Evolutionary conservation across 2,113 vertebrate genomes (phyloP), one percentile per base, ranked within the genome.

Genomic region (Laticauda colubrina): DNA sequence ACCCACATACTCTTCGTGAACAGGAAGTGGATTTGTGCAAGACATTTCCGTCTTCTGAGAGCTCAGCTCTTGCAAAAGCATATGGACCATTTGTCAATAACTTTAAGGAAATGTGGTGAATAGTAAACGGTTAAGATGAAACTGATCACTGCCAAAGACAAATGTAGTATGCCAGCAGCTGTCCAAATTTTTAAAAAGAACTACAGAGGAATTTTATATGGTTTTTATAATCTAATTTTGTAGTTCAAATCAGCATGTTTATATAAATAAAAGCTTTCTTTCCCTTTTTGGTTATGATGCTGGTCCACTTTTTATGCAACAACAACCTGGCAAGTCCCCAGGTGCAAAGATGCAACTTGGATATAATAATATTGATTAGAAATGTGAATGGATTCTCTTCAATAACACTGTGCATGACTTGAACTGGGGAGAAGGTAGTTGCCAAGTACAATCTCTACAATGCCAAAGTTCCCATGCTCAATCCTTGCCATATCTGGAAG

Each of bases 11-110:
- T 11, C 86, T 53, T 61, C 55, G n/a, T 75, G 75, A 54, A 86
- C 24, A 93, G 92, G 92, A 93, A 93, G 85, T 90, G 75, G 89
- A 56, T 85, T 93, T 45, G 23, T 59, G 69, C 88, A 59, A 85
- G 54, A n/a, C 12, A 45, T 56, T 93, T 93, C 88, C 75, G 43
- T 45, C 88, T 81, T 85, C 86, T n/a, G 29, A 34, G 24, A n/a
- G 88, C 54, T 85, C 51, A 5, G 88, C 29, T 89, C 53, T 90
- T 90, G 88, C 92, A 86, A 59, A 92, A 90, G 10, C 43, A 34
- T n/a, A 64, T 43, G 75, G 64, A 29, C 29, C 59, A 10, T 92
- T 85, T 92, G 88, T 69, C 87, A 92, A 89, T 54, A 57, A 57
- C 54, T 90, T 86, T 85, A 93, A 93, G 69, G 69, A 89, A 90